Evolutionary conservation across 2,888 invertebrate species (phyloP).

Genomic region (Yponomeuta evonymella): DNA sequence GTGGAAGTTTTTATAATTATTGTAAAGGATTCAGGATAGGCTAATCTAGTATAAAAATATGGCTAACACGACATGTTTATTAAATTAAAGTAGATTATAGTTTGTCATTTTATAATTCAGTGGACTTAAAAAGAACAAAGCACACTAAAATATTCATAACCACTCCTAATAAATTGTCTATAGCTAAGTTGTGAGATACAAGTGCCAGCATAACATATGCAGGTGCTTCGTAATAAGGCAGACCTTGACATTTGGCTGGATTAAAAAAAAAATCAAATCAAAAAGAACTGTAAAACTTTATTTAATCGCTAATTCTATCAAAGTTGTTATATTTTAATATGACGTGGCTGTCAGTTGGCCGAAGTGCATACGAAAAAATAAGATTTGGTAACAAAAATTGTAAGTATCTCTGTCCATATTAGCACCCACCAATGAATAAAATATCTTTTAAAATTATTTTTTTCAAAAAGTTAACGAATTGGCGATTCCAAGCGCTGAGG

Average conservation of each 20-base stretch:
- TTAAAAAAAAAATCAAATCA: background rate
- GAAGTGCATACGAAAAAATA: too few relatives aligned
- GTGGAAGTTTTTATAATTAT: too few relatives aligned
- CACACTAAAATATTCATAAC: background rate
- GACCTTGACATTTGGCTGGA: background rate
- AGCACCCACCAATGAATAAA: too few relatives aligned
- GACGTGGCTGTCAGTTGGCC: background rate
- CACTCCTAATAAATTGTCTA: background rate
- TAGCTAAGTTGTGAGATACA: background rate
- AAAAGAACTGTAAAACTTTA: background rate
- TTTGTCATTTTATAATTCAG: background rate
- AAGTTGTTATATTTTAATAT: background rate
- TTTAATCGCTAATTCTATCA: background rate
- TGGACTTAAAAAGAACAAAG: background rate
- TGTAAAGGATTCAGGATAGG: too few relatives aligned
- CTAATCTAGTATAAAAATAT: too few relatives aligned
- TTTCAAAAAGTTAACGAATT: too few relatives aligned
- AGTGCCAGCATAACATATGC: background rate
- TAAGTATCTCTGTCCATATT: too few relatives aligned
- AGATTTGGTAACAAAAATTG: too few relatives aligned
- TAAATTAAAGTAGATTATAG: background rate
- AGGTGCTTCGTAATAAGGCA: background rate
- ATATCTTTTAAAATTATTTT: too few relatives aligned
- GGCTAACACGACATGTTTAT: background rate
- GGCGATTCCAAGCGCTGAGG: too few relatives aligned